Base-by-base conservation (phyloP, 92 coral and sea anemone genomes). In the Plumapathes pennacea region DNA sequence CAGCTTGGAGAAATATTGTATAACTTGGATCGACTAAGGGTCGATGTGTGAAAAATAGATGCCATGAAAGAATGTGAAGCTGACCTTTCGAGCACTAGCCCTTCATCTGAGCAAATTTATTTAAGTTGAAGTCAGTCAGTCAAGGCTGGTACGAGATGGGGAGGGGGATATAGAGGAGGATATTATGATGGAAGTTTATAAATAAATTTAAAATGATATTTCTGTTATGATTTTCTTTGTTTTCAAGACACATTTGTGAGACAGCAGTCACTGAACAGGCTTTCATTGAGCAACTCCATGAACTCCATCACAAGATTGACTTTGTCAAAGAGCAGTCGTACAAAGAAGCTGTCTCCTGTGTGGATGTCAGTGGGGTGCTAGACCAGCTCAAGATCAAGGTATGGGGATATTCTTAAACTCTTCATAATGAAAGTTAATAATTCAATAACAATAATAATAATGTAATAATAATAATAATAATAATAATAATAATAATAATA, bases 311-410 rank as follows among this genome's bases (percentile, higher is more conserved):
- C 86, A 92, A 92, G 88, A 92, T 92, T 36, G 90, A 88, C 68
- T 92, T 92, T 67, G 96, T 90, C 21, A 92, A 92, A 68, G 98
- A 92, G 44, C 96, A 92, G 72, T 84, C 98, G 3, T 92, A 79
- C 25, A 88, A 84, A 38, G 96, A 83, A 43, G 90, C 95, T n/a
- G 67, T 88, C 64, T 88, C 96, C 36, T 82, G 87, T 28, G 88
- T 80, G 64, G 98, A 92, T 64, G 98, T 92, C 22, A 85, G 77
- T 10, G 86, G 84, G 25, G 56, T 68, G 44, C 47, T 92, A 41
- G 96, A 92, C 46, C 84, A 80, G 49, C 88, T 92, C 24, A 92
- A 92, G 71, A 74, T 81, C 29, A 92, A 80, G 96, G 98, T 88
- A 80, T 6, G 11, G 53, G 29, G 28, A 4, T 43, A 3, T 27